phyloP scores from a whole-genome alignment of 2,797 vertebrate species.

The Sebastes aleutianus region DNA sequence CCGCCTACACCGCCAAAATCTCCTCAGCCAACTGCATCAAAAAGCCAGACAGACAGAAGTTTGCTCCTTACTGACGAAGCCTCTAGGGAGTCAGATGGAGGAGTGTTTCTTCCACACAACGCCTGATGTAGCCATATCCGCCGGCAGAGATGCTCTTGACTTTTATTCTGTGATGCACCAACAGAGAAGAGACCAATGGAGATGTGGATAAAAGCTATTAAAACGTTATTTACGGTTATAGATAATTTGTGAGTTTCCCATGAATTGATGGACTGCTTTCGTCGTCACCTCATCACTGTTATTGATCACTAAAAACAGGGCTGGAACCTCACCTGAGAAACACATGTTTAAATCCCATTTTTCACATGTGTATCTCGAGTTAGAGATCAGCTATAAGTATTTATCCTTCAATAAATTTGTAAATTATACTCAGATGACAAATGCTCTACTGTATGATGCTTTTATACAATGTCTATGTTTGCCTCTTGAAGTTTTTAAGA shows the following conservation, averaged over 20 bases:
- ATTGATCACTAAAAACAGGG: slow-evolving; percentile 55
- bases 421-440: slow-evolving; percentile 78
- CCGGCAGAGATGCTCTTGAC: slow-evolving; percentile 73
- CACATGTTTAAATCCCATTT: slow-evolving; percentile 42
- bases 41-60: slow-evolving; percentile 95
- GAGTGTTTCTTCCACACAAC: slow-evolving; percentile 65
- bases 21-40: slow-evolving; percentile 92
- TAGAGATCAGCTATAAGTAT: slow-evolving; percentile 65
- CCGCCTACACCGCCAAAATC: slow-evolving; percentile 93
- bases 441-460: slow-evolving; percentile 76
- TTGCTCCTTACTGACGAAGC: slow-evolving; percentile 88
- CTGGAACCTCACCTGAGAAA: slow-evolving; percentile 64
- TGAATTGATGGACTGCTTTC: slow-evolving; percentile 67
- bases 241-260: slow-evolving; percentile 74
- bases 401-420: slow-evolving; percentile 79
- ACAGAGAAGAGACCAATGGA: slow-evolving; percentile 76
- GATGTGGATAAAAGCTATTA: slow-evolving; percentile 62
- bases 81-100: slow-evolving; percentile 37
- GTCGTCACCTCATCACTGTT: slow-evolving; percentile 71
- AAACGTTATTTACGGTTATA: slow-evolving; percentile 66
- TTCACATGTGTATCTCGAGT: slow-evolving; percentile 58
- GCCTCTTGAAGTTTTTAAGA: slow-evolving; percentile 80
- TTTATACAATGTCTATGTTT: slow-evolving; percentile 82
- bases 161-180: slow-evolving; percentile 69
- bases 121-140: slow-evolving; percentile 78